Conservation (phyloP, 2,113 vertebrate species). For the Lichenostomus cassidix region DNA sequence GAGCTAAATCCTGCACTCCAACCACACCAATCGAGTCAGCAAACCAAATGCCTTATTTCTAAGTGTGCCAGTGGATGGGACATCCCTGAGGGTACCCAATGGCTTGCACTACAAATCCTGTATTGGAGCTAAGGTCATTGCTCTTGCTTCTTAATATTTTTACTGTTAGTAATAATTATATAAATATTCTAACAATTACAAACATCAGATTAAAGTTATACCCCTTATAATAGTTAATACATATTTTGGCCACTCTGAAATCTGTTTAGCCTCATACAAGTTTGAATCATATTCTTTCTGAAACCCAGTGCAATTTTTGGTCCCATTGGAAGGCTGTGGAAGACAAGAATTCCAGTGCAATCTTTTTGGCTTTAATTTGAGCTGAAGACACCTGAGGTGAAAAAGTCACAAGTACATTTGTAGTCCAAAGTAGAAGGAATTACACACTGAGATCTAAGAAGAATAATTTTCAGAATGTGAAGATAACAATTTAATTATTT, state of each 20-base stretch:
- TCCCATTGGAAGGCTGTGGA: not conserved
- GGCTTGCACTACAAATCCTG: not conserved
- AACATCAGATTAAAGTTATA: not conserved
- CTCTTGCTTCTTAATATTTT: not conserved
- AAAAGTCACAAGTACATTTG: not conserved
- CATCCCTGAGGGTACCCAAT: not conserved
- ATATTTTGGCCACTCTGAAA: not conserved
- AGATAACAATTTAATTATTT: not conserved
- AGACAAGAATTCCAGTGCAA: not conserved
- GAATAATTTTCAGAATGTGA: not conserved
- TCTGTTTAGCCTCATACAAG: not conserved
- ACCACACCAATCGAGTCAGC: accelerated
- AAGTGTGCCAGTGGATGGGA: not conserved
- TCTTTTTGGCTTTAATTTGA: not conserved
- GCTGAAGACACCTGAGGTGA: not conserved
- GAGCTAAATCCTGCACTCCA: not conserved
- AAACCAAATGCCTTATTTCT: not conserved
- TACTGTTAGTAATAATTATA: not conserved
- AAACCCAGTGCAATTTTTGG: not conserved
- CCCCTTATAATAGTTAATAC: not conserved
- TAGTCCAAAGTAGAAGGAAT: not conserved
- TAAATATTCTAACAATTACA: not conserved
- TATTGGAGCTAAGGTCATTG: not conserved
- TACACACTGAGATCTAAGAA: not conserved
- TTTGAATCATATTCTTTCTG: not conserved